Percentiles rank a stretch among this genome's conserved stretches.
phyloP scores from a whole-genome alignment of 1,140 invertebrate species.

The Heterodera carotae region DNA sequence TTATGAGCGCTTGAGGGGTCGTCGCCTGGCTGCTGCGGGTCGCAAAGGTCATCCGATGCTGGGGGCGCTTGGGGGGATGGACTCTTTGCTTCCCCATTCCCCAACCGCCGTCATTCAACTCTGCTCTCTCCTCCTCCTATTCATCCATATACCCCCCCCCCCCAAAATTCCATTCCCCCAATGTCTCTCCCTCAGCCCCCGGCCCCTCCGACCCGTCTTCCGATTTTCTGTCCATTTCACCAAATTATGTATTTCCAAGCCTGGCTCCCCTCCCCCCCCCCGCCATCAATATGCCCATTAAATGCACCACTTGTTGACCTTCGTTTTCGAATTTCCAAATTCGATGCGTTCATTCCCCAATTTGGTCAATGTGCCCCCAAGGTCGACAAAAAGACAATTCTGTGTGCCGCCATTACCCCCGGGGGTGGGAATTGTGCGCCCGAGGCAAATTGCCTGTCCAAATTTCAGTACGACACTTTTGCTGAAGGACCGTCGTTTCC shows the following conservation, averaged over 20 bases:
- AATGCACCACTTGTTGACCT: too few species aligned
- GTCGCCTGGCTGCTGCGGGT: not conserved
- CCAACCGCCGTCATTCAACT: not conserved
- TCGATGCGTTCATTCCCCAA: too few species aligned
- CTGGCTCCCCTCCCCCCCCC: too few species aligned
- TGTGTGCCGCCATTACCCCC: too few species aligned
- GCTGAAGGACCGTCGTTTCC: too few species aligned
- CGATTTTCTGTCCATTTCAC: not conserved
- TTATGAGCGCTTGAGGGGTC: not conserved
- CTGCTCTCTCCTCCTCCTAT: not conserved
- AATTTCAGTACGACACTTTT: too few species aligned
- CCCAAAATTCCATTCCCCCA: not conserved
- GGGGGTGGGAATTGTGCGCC: too few species aligned
- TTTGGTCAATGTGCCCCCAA: too few species aligned
- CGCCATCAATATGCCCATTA: not conserved
- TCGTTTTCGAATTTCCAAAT: too few species aligned
- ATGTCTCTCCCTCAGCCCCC: not conserved
- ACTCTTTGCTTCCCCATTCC: not conserved
- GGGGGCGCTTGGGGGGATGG: not conserved
- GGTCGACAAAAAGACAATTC: too few species aligned
- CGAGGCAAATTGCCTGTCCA: too few species aligned
- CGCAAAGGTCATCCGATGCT: constrained; percentile 1
- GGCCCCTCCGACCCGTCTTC: not conserved
- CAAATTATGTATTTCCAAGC: not conserved
- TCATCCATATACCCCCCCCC: not conserved